These are phyloP conservation scores for Sarcophaga bullata DNA, from an alignment of 1,140 invertebrate species.

Conservation along the genomic window DNA sequence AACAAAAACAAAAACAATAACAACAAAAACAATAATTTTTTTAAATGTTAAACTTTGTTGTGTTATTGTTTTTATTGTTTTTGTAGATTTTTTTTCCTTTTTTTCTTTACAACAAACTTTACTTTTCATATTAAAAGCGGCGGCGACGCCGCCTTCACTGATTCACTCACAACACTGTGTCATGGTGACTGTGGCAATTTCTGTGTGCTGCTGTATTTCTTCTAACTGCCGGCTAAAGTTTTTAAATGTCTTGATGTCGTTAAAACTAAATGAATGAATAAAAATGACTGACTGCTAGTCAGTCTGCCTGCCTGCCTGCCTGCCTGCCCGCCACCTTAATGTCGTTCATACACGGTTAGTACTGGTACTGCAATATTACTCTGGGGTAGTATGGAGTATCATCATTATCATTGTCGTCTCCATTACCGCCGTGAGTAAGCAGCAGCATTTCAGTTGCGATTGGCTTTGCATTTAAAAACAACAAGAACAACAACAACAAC, in stretches of 20 bases:
- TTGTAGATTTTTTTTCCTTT: no score
- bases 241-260: not conserved
- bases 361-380: not conserved
- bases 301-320: not conserved
- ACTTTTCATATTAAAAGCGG: no score
- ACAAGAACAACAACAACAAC: not conserved
- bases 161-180: no score
- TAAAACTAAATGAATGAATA: not conserved
- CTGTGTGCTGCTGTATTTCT: not conserved
- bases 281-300: not conserved
- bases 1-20: no score
- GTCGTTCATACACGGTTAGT: not conserved
- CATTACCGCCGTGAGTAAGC: not conserved
- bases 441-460: not conserved
- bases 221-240: constrained; percentile 6
- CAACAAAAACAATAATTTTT: no score
- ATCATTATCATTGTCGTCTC: not conserved
- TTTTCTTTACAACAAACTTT: no score
- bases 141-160: no score
- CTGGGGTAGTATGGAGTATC: not conserved
- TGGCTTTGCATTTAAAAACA: not conserved
- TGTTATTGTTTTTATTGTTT: no score
- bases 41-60: no score
- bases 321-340: not conserved
- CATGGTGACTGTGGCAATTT: no score